These are phyloP conservation scores for Dasypogon diadema DNA, from an alignment of 2,888 invertebrate genomes.

Conservation along the genomic window DNA sequence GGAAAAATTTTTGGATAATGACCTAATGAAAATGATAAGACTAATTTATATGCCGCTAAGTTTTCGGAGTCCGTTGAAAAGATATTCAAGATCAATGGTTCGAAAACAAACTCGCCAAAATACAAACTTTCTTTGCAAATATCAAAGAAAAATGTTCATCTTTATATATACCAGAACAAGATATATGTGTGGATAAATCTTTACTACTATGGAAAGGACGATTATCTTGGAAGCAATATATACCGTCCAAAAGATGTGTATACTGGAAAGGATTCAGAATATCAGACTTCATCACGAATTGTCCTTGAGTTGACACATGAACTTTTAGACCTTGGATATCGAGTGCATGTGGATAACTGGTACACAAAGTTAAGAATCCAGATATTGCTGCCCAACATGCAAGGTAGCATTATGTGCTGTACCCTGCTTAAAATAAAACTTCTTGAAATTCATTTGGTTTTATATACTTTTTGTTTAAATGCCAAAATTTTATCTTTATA, in stretches of 20 bases:
- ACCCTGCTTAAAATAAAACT: too few relatives aligned
- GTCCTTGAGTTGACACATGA: conserved; percentile 4
- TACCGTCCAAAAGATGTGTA: background rate
- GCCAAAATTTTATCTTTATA: too few relatives aligned
- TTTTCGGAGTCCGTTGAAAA: background rate
- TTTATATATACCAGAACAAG: too few relatives aligned
- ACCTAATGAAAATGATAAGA: background rate
- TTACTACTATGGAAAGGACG: conserved; percentile 11
- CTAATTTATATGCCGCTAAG: background rate
- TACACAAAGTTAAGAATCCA: too few relatives aligned
- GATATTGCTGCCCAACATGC: too few relatives aligned
- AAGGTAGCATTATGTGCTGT: too few relatives aligned
- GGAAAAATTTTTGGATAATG: too few relatives aligned
- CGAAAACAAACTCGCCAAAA: background rate
- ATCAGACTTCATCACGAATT: background rate
- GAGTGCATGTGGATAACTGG: background rate
- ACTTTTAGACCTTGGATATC: background rate
- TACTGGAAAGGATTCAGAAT: background rate
- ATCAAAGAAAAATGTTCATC: too few relatives aligned
- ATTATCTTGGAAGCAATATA: conserved; percentile 15
- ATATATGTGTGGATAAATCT: background rate
- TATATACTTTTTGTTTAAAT: too few relatives aligned
- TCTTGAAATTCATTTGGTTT: too few relatives aligned
- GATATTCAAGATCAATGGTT: background rate
- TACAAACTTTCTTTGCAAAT: too few relatives aligned